Base-by-base conservation (phyloP, 2,888 invertebrate genomes). In the Metopia argyrocephala region DNA sequence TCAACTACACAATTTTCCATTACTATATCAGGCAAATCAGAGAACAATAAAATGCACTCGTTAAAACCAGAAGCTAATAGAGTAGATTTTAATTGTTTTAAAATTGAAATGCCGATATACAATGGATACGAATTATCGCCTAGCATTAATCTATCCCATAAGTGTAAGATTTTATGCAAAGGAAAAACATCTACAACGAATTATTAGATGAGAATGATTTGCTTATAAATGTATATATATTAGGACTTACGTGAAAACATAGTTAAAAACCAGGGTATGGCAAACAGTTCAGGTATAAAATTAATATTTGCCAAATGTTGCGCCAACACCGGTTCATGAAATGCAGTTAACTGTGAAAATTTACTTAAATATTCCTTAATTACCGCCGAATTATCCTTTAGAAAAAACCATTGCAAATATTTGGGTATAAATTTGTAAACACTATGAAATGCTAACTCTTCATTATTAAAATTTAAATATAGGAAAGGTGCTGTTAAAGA, bases 181-280 rank as follows among this genome's bases (percentile, higher is more conserved):
- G 99, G 99, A 91, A 99, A 98, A 0, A 99, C 99, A 91, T 99
- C 98, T 96, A 91, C 50, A 92, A 59, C 20, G 45, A 45, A 20
- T 12, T 46, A 56, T 38, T 38, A 1, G 48, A 50, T 52, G 6
- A 28, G 12, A 73, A 57, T 64, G 27, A 18, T 61, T 62, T 76
- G 54, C 4, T 23, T 57, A 21, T 27, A 9, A 12, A 50, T 28
- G 15, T 20, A 3, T 1, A 9, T 2, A 31, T 20, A 21, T n/a
- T 7, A 5, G 3, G 86, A 93, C 95, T 94, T 91, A 98, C 98
- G 98, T 76, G 98, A 98, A 91, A 98, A 99, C 96, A 99, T 98
- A 5, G 98, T 99, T 45, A 99, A 92, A 90, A 98, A 99, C 99
- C 99, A 99, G 0, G 99, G 98, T 89, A 99, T 99, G 21, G 99